Base-by-base conservation (phyloP, 2,113 vertebrate genomes). In the Chauna torquata region DNA sequence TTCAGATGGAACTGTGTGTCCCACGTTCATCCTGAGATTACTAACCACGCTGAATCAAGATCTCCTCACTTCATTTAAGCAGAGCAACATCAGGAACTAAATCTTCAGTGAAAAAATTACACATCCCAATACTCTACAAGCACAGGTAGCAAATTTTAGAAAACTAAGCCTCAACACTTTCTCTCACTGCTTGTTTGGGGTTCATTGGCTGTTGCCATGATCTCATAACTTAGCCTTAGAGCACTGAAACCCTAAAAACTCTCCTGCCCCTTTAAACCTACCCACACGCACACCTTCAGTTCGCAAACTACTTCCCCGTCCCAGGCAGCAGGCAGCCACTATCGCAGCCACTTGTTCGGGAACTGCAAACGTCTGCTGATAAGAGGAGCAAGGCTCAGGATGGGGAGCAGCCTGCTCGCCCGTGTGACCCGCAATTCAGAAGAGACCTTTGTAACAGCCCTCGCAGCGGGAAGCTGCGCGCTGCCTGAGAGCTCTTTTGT, bases 341-440 rank as follows among this genome's bases (percentile, higher is more conserved):
- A 84, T 3, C 23, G 0, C 27, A 59, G 40, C 25, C 3, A 1
- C 44, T n/a, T 88, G 49, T 93, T 91, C 65, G 82, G 36, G 55
- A 95, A 82, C 44, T 25, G 30, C 62, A 87, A 72, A 10, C 11
- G 4, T 57, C 36, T 32, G 16, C 49, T 91, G 66, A 49, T 91
- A 85, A 85, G 52, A 57, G 57, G 64, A 79, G 40, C 54, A 47
- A 69, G 91, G 66, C 70, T 76, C 57, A 71, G 0, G 6, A 5
- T 3, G 8, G 5, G 81, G 61, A 94, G 32, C 7, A 5, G 18
- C 34, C 34, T 57, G 55, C 50, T 83, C 36, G 82, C 62, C 84
- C 59, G 49, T 25, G 5, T 10, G 27, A 18, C 9, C 32, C 2
- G 0, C 6, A 2, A 34, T 58, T 78, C 55, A n/a, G 25, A 5